Conservation (phyloP, 2,888 invertebrate species). For the Sphecodes monilicornis region DNA sequence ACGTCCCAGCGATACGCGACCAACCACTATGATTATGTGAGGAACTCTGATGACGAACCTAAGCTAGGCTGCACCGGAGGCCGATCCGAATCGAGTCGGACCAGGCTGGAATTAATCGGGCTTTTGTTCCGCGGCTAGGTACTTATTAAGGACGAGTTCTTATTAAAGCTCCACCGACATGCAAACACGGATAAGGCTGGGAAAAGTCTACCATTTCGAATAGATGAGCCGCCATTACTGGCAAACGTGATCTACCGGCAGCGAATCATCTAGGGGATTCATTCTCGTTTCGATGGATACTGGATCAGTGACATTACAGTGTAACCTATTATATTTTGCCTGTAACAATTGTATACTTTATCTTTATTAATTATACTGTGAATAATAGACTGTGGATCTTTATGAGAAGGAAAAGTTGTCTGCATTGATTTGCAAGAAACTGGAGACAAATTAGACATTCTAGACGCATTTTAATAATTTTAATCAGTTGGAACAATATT, state of each 20-base stretch:
- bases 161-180: constrained; percentile 79
- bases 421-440: too few relatives aligned
- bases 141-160: constrained; percentile 81
- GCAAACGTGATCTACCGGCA: constrained; percentile 50
- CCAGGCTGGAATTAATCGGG: constrained; percentile 82
- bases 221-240: constrained; percentile 53
- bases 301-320: background rate
- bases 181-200: constrained; percentile 72
- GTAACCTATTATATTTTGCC: background rate
- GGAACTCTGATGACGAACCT: constrained; percentile 77
- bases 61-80: constrained; percentile 66
- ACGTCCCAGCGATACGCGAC: constrained; percentile 81
- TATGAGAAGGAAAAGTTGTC: too few relatives aligned
- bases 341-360: background rate
- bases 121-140: constrained; percentile 81
- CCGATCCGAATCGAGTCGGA: constrained; percentile 70
- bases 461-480: too few relatives aligned
- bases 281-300: background rate
- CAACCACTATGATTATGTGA: constrained; percentile 82
- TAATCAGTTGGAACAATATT: too few relatives aligned
- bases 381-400: background rate
- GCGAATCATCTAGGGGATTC: background rate
- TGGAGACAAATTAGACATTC: too few relatives aligned
- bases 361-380: background rate
- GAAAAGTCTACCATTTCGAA: constrained; percentile 39